Base-by-base conservation (phyloP, 1,140 invertebrate species). In the Ooceraea biroi region DNA sequence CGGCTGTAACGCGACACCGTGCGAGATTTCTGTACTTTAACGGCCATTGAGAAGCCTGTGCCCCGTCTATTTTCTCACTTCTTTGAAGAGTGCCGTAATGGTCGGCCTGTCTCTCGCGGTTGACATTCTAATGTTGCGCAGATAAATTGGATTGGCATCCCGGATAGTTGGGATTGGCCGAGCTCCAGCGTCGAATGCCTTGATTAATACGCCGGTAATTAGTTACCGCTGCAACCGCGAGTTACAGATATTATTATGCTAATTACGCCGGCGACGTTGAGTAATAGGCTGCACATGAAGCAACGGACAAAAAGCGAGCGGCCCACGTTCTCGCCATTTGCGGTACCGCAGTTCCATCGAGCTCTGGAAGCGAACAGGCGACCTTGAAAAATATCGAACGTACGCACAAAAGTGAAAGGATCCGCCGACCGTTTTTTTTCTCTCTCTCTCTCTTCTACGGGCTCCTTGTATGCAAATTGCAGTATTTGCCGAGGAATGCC, bases 201-300 rank as follows among this genome's bases (percentile, higher is more conserved):
- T 91, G 89, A 91, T 90, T 91, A 91, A 91, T 88, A 86, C 63
- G 66, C 80, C 84, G 84, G 88, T 89, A 90, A 91, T 91, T 91
- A 91, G 89, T 91, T 90, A 89, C 83, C 89, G 90, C 58, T 91
- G 84, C 90, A 90, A 91, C 88, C 86, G 89, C 86, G 88, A 90
- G 90, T 91, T 90, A 91, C 89, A 91, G 89, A 91, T 91, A 91
- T 91, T 91, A 91, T 91, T 91, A 91, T 91, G 90, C 90, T 91
- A 91, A 91, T 91, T 90, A 90, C 89, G 89, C 77, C 73, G 84
- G 72, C 63, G 90, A 91, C 90, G 88, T 91, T 91, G 90, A 91
- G 85, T 91, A 91, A 91, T 91, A 85, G 90, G 82, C 77, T 91
- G 88, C 88, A 86, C 90, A 87, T 90, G 90, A 90, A 90, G 82